Percentiles rank a stretch among this genome's conserved stretches.
These are phyloP conservation scores for Drosophila truncata DNA, from an alignment of 1,140 invertebrate species.

Conservation along the genomic window DNA sequence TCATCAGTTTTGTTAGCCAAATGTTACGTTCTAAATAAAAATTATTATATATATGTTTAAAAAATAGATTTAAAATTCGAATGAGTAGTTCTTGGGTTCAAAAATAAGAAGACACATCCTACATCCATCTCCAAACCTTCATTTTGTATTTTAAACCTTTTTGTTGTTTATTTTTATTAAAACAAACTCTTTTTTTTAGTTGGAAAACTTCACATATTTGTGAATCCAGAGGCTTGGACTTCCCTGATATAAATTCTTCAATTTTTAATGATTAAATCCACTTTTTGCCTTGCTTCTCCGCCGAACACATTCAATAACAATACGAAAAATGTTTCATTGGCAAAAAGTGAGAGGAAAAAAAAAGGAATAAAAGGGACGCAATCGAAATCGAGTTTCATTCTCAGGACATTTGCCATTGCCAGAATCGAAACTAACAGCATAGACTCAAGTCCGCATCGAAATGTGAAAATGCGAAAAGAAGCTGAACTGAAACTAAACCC, in stretches of 20 bases:
- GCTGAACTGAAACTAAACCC: constrained; percentile 33
- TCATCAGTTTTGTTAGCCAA: constrained; percentile 25
- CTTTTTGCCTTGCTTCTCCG: not conserved
- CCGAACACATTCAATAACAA: constrained; percentile 41
- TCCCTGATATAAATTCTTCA: not conserved
- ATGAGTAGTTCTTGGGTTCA: too few species aligned
- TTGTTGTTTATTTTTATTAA: too few species aligned
- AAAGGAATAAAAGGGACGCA: constrained; percentile 16
- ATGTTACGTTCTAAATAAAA: too few species aligned
- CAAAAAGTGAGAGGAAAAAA: constrained; percentile 31
- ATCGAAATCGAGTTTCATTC: constrained; percentile 71
- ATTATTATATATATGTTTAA: too few species aligned
- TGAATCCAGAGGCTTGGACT: not conserved
- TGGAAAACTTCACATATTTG: too few species aligned
- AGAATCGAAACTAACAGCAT: constrained; percentile 58
- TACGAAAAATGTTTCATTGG: constrained; percentile 40
- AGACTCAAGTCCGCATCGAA: constrained; percentile 47
- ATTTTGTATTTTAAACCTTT: too few species aligned
- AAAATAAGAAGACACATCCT: too few species aligned
- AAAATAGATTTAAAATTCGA: too few species aligned
- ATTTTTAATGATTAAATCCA: constrained; percentile 9
- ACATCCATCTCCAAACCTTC: too few species aligned
- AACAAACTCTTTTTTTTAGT: too few species aligned
- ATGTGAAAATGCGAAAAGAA: constrained; percentile 49
- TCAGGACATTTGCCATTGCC: constrained; percentile 45